These are phyloP conservation scores for Pyrgus malvae DNA, from an alignment of 2,888 invertebrate genomes.

Conservation along the genomic window DNA sequence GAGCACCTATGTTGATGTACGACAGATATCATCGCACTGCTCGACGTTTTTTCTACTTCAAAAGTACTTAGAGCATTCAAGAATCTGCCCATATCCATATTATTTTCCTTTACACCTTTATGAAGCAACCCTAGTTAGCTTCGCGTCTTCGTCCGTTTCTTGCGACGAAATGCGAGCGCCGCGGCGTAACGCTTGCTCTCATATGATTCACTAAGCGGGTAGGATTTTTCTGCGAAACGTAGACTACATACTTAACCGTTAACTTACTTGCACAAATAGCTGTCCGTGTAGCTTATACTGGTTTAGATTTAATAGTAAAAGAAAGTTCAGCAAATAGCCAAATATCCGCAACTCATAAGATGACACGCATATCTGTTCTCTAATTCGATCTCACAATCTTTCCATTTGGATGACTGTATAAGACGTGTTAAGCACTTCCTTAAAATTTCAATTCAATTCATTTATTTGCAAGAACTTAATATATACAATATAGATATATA, in stretches of 20 bases:
- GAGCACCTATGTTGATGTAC: too few species aligned
- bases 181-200: conserved; percentile 38
- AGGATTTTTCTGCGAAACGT: conserved; percentile 25
- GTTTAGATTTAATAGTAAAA: neutral
- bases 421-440: too few species aligned
- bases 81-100: too few species aligned
- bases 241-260: conserved; percentile 15
- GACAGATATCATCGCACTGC: too few species aligned
- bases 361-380: neutral
- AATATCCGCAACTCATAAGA: neutral
- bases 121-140: neutral
- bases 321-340: neutral
- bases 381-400: too few species aligned
- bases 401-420: too few species aligned
- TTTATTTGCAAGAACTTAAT: too few species aligned
- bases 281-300: neutral
- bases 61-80: too few species aligned
- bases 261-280: conserved; percentile 10
- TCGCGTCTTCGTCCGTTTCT: conserved; percentile 35
- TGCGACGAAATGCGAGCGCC: conserved; percentile 9
- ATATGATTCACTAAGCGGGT: conserved; percentile 47
- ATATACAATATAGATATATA: too few species aligned
- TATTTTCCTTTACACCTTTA: too few species aligned
- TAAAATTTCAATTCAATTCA: too few species aligned
- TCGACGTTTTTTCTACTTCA: too few species aligned